Base-by-base conservation (phyloP, 1,140 invertebrate species). In the Oncopeltus fasciatus region DNA sequence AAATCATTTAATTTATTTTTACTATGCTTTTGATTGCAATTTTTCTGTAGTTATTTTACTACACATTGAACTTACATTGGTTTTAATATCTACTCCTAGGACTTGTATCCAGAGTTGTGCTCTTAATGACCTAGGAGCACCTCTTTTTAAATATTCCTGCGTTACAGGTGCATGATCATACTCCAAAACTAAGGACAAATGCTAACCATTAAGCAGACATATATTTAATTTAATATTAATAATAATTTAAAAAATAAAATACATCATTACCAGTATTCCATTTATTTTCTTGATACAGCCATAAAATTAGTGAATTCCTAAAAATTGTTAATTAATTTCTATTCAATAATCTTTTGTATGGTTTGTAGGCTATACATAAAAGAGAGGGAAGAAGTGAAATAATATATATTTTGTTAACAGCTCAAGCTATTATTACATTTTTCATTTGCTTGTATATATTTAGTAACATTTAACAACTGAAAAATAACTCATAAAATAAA, bases 141-240 rank as follows among this genome's bases (percentile, higher is more conserved):
- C 90, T 66, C 82, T 84, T 76, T 94, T 94, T 1, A 90, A 74
- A 75, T 83, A 94, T 74, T 94, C 90, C 73, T 88, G 86, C 59
- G 83, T 82, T 8, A 87, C 77, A 0, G 85, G 85, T 0, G 86
- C 84, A 68, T 87, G 83, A 68, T 84, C 84, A 44, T 80, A 77
- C 2, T 70, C 72, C 1, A 85, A 71, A 20, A 88, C 82, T 75
- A 59, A n/a, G n/a, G n/a, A 26, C 8, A 12, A 44, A 9, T 11
- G 20, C 9, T 21, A n/a, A 11, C 49, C 9, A 14, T 51, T 14
- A 14, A 51, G 20, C n/a, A n/a, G n/a, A n/a, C n/a, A n/a, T n/a
- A n/a, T n/a, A n/a, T 51, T 21, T 14, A n/a, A n/a, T n/a, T n/a
- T n/a, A n/a, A n/a, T n/a, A n/a, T n/a, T n/a, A n/a, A n/a, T 28